Evolutionary conservation across 2,113 vertebrate species (phyloP).

Genomic region (Calyptomena viridis): DNA sequence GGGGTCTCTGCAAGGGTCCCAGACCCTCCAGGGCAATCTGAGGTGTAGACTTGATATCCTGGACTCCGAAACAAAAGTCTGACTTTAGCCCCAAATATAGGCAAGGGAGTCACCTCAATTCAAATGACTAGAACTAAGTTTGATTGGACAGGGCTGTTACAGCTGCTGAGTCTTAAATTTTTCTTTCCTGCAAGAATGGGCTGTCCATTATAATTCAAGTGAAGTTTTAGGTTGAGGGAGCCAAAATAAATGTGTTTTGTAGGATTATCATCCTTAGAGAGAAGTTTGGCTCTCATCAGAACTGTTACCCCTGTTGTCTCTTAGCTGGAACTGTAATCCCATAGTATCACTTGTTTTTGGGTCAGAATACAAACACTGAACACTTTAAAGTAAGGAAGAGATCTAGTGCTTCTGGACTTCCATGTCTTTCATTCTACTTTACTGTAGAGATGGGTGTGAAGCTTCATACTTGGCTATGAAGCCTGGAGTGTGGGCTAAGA

Average conservation of each 20-base stretch:
- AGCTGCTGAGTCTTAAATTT: not conserved
- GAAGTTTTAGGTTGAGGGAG: not conserved
- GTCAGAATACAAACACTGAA: not conserved
- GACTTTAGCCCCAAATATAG: not conserved
- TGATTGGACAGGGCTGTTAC: not conserved
- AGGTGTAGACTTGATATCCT: too few relatives aligned
- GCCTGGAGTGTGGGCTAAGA: not conserved
- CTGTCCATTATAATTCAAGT: not conserved
- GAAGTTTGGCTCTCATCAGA: not conserved
- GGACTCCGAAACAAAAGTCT: too few relatives aligned
- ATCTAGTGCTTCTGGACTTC: not conserved
- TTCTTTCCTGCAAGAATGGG: not conserved
- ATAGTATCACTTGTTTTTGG: not conserved
- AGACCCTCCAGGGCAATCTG: too few relatives aligned
- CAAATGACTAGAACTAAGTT: not conserved
- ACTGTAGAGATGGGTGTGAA: not conserved
- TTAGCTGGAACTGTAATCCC: not conserved
- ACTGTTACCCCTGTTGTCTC: not conserved
- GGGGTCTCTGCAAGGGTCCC: too few relatives aligned
- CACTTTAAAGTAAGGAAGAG: not conserved
- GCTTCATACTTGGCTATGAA: not conserved
- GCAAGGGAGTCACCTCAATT: not conserved
- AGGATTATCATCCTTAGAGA: not conserved
- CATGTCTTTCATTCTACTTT: not conserved
- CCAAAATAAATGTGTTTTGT: not conserved